These are phyloP conservation scores for Toxotes chatareus DNA, from an alignment of 2,113 vertebrate species.

Conservation along the genomic window DNA sequence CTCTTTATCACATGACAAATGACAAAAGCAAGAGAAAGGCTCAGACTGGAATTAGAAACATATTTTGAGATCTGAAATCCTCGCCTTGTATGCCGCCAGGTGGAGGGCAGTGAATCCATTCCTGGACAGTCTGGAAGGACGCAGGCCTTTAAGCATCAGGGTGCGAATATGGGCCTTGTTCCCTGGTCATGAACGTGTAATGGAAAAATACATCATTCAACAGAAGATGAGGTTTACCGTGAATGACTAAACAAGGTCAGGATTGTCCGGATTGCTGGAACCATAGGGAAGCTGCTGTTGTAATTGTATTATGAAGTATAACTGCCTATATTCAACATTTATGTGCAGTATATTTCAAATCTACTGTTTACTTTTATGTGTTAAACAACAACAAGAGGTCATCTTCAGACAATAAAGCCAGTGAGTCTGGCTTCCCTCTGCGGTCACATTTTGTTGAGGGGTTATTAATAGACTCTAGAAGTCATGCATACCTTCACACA, in stretches of 20 bases:
- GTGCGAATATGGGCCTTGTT: slow-evolving; percentile 91
- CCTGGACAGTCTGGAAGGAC: slow-evolving; percentile 91
- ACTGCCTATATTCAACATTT: background rate
- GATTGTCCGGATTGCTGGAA: background rate
- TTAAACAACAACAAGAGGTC: slow-evolving; percentile 24
- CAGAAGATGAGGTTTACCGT: background rate
- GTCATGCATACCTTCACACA: slow-evolving; percentile 88
- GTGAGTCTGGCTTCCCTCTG: slow-evolving; percentile 24
- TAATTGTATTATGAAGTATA: background rate
- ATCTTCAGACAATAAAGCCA: slow-evolving; percentile 43
- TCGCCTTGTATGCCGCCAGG: slow-evolving; percentile 92
- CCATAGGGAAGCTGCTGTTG: background rate
- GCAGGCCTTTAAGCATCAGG: slow-evolving; percentile 93
- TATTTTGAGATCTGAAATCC: background rate
- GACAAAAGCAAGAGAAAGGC: slow-evolving; percentile 1
- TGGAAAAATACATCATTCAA: background rate
- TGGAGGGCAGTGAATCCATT: slow-evolving; percentile 96
- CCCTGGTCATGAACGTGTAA: slow-evolving; percentile 76
- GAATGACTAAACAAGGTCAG: background rate
- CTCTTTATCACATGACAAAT: background rate
- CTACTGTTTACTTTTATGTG: background rate
- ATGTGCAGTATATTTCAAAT: background rate
- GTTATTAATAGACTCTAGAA: slow-evolving; percentile 75
- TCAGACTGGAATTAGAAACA: background rate
- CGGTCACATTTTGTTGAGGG: slow-evolving; percentile 52